Evolutionary conservation across 2,888 invertebrate genomes (phyloP).

Genomic region (Acrobasis consociella): DNA sequence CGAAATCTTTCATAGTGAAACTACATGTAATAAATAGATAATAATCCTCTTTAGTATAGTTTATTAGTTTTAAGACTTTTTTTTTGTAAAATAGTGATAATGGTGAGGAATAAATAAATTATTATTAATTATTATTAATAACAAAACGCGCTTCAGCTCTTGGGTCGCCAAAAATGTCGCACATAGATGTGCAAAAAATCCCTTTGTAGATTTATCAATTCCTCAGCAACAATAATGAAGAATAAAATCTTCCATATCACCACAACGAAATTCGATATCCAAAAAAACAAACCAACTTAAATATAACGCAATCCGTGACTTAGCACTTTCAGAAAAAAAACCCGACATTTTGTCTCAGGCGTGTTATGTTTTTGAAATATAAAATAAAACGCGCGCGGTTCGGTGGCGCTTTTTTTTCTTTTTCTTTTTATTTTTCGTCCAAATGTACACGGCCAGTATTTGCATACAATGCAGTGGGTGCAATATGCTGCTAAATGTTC

Average conservation of each 20-base stretch:
- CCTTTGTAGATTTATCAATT: too few relatives aligned
- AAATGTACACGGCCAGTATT: conserved; percentile 75
- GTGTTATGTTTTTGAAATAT: conserved; percentile 23
- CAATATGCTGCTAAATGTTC: conserved; percentile 25
- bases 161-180: too few relatives aligned
- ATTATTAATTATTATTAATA: too few relatives aligned
- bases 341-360: conserved; percentile 49
- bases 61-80: too few relatives aligned
- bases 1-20: too few relatives aligned
- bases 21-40: too few relatives aligned
- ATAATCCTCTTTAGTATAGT: too few relatives aligned
- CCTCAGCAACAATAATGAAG: too few relatives aligned
- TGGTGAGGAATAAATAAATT: too few relatives aligned
- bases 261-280: neutral
- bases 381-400: conserved; percentile 22
- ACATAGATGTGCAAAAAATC: too few relatives aligned
- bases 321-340: conserved; percentile 45
- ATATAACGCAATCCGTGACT: conserved; percentile 42
- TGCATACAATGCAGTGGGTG: conserved; percentile 70
- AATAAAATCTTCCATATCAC: neutral
- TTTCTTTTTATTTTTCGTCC: conserved; percentile 56
- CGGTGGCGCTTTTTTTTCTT: conserved; percentile 31
- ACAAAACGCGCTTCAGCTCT: too few relatives aligned
- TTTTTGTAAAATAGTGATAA: too few relatives aligned
- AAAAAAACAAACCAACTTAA: conserved; percentile 24